Evolutionary conservation across 2,797 vertebrate species (phyloP).

Genomic region (Echeneis naucrates): DNA sequence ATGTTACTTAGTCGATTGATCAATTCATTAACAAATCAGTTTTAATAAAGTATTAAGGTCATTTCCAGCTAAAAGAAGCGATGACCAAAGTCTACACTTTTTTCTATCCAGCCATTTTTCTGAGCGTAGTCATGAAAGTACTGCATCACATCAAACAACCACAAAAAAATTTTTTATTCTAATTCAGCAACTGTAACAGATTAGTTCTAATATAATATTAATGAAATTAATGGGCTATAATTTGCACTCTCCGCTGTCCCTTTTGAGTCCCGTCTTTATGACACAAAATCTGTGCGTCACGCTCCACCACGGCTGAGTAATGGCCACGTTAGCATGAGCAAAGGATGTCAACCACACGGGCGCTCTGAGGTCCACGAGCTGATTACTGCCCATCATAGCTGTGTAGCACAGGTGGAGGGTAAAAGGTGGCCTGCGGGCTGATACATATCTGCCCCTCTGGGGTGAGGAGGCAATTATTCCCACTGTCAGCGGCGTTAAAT

Average conservation of each 20-base stretch:
- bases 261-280: slow-evolving; percentile 16
- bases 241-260: neutral
- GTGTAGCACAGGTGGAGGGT: slow-evolving; percentile 7
- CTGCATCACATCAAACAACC: neutral
- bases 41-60: no score
- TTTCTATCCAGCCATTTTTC: neutral
- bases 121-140: no score
- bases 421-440: slow-evolving; percentile 18
- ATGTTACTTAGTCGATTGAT: neutral
- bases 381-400: slow-evolving; percentile 36
- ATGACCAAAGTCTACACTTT: no score
- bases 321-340: slow-evolving; percentile 45
- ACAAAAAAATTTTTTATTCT: neutral
- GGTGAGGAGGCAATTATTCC: slow-evolving; percentile 30
- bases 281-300: slow-evolving; percentile 38
- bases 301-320: slow-evolving; percentile 39
- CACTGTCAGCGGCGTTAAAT: slow-evolving; percentile 50
- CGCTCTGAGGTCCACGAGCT: slow-evolving; percentile 25
- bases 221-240: neutral
- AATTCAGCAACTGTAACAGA: no score
- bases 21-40: neutral
- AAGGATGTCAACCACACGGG: slow-evolving; percentile 28
- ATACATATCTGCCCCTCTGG: neutral
- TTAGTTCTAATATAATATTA: no score
- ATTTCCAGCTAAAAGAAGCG: no score